Base-by-base conservation (phyloP, 2,797 vertebrate species). In the Thalassophryne amazonica region DNA sequence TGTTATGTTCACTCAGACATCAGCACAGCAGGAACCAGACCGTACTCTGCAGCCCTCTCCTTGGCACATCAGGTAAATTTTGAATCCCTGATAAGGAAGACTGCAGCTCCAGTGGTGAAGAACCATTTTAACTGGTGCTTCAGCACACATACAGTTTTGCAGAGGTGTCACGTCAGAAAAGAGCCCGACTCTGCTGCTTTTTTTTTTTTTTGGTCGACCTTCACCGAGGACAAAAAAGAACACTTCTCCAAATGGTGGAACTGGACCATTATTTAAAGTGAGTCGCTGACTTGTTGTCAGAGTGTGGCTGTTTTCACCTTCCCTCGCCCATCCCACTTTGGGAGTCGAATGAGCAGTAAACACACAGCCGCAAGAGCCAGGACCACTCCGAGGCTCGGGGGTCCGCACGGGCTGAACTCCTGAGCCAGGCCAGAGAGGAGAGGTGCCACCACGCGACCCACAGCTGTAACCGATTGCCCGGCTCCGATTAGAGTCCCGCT, bases 401-500 rank as follows among this genome's bases (percentile, higher is more conserved):
- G 97, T 0, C 95, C 96, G 9, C 93, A 93, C 1, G 96, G 94
- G 72, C 93, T 99, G 60, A 97, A 84, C 81, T 98, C 96, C 76
- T 99, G 96, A 20, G 90, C 83, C 47, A 98, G 53, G 21, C 96
- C 97, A 0, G 97, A 94, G 17, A 99, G 91, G 6, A 99, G 84
- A 0, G 96, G 96, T 1, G 94, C 94, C 33, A 95, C 4, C 37
- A 98, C 80, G 0, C 95, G 91, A 3, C 93, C 94, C 18, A 99
- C 89, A 0, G 97, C 94, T 0, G 94, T 97, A 23, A 99, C 96
- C 0, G 97, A 98, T 81, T 98, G 96, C 8, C 94, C 96, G 0
- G 95, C 80, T 5, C 97, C 97, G 0, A 98, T 92, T 24, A 98
- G 83, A 0, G 93, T 92, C 23, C 97, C 96, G 0, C 94, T 94